These are phyloP conservation scores for Cremastinae sp. DNA, from an alignment of 2,888 invertebrate species.

Conservation along the genomic window DNA sequence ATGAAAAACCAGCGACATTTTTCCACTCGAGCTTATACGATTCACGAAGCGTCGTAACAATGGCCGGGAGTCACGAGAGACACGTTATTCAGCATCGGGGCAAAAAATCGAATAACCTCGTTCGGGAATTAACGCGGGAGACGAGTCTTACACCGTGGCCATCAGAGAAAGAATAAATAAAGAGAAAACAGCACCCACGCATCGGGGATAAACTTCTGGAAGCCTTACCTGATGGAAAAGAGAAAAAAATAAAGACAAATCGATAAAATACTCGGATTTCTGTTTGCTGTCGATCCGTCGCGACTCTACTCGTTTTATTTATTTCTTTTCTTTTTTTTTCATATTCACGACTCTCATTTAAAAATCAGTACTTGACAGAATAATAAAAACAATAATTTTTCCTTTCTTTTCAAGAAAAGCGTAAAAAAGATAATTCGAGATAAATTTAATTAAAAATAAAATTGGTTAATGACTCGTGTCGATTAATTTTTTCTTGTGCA, in stretches of 20 bases:
- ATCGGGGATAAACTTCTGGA: slow-evolving; percentile 14
- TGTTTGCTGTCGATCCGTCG: slow-evolving; percentile 5
- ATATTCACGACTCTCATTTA: too few relatives aligned
- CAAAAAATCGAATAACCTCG: slow-evolving; percentile 11
- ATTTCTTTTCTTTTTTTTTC: not conserved
- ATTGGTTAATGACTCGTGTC: too few relatives aligned
- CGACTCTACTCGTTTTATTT: not conserved
- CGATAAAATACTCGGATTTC: slow-evolving; percentile 39
- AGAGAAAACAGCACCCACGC: slow-evolving; percentile 18
- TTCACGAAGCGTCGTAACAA: not conserved
- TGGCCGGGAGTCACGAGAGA: not conserved
- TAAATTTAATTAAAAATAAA: too few relatives aligned
- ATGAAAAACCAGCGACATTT: slow-evolving; percentile 10
- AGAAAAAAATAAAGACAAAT: too few relatives aligned
- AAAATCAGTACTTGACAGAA: too few relatives aligned
- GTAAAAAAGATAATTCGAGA: too few relatives aligned
- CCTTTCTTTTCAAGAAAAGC: too few relatives aligned
- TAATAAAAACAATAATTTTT: too few relatives aligned
- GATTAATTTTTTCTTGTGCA: too few relatives aligned
- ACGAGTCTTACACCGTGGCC: slow-evolving; percentile 15
- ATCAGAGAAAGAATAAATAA: slow-evolving; percentile 40
- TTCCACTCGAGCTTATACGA: not conserved
- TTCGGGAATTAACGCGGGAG: slow-evolving; percentile 11
- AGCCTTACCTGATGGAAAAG: slow-evolving; percentile 44
- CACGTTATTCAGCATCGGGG: not conserved